Percentiles rank a stretch among this genome's conserved stretches.
These are phyloP conservation scores for Diplazon laetatorius DNA, from an alignment of 2,888 invertebrate species.

Conservation along the genomic window DNA sequence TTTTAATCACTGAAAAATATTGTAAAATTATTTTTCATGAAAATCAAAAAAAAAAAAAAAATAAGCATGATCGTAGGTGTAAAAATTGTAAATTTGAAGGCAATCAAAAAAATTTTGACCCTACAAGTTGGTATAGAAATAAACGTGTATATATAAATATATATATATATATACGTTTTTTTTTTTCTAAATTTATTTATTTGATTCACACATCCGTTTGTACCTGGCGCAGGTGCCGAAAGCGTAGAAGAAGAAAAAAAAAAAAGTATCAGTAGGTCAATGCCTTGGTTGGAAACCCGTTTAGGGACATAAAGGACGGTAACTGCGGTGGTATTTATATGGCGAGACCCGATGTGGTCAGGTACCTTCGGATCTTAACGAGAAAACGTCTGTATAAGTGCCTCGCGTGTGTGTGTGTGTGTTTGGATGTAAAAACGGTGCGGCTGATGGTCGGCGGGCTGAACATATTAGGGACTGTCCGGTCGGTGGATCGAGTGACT, in stretches of 20 bases:
- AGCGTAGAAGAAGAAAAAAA: background rate
- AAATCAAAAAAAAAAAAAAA: too few species aligned
- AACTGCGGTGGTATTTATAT: conserved; percentile 12
- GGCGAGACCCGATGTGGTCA: background rate
- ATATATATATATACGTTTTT: too few species aligned
- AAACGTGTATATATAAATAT: too few species aligned
- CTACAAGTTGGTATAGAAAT: too few species aligned
- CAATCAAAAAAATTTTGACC: too few species aligned
- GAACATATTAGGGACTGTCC: background rate
- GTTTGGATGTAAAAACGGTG: conserved; percentile 7
- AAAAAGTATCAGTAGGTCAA: conserved; percentile 11
- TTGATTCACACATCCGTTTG: background rate
- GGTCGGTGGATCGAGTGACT: conserved; percentile 17
- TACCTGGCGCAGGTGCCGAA: background rate
- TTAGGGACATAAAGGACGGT: conserved; percentile 17
- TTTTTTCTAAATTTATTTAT: background rate
- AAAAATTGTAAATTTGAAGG: too few species aligned
- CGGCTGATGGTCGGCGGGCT: background rate
- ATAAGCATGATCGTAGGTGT: too few species aligned
- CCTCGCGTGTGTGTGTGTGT: too few species aligned
- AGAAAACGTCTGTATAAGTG: background rate
- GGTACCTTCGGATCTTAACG: conserved; percentile 10
- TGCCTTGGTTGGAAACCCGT: conserved; percentile 5
- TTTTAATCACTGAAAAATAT: too few species aligned
- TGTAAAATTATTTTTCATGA: too few species aligned